These are phyloP conservation scores for Belgica antarctica DNA, from an alignment of 2,888 invertebrate species.

Conservation along the genomic window DNA sequence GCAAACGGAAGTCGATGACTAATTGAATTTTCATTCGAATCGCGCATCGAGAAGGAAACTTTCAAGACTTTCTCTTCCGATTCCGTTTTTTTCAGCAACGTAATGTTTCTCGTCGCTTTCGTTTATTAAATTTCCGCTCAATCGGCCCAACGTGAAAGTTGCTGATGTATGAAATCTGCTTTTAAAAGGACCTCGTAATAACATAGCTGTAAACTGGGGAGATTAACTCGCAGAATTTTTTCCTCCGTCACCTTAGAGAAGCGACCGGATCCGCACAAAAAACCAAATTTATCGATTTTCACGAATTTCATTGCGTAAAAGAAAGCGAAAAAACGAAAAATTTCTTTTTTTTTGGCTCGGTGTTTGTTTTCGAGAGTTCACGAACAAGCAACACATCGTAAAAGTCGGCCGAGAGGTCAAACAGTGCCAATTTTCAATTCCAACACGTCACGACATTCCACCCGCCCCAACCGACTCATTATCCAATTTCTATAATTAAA, in stretches of 20 bases:
- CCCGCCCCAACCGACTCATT: conserved; percentile 33
- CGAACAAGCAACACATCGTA: not conserved
- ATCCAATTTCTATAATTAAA: conserved; percentile 43
- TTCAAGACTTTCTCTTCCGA: conserved; percentile 8
- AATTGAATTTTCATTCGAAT: conserved; percentile 41
- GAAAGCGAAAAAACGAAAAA: not conserved
- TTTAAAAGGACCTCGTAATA: not conserved
- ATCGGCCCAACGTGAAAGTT: not conserved
- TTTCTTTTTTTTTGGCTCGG: not conserved
- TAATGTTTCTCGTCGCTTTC: not conserved
- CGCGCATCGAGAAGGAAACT: not conserved
- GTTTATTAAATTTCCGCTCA: conserved; percentile 19
- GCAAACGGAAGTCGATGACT: conserved; percentile 35
- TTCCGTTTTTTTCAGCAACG: not conserved
- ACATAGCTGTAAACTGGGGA: too few relatives aligned
- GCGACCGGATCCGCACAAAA: not conserved
- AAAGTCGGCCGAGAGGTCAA: conserved; percentile 1
- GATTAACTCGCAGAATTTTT: too few relatives aligned
- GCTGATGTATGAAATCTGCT: conserved; percentile 10
- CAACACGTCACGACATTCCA: conserved; percentile 22
- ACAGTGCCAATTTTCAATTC: conserved; percentile 37
- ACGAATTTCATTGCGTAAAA: not conserved
- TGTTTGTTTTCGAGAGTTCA: not conserved
- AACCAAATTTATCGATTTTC: not conserved
- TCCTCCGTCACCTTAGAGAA: not conserved